Base-by-base conservation (phyloP, 1,140 invertebrate species). In the Galendromus occidentalis region DNA sequence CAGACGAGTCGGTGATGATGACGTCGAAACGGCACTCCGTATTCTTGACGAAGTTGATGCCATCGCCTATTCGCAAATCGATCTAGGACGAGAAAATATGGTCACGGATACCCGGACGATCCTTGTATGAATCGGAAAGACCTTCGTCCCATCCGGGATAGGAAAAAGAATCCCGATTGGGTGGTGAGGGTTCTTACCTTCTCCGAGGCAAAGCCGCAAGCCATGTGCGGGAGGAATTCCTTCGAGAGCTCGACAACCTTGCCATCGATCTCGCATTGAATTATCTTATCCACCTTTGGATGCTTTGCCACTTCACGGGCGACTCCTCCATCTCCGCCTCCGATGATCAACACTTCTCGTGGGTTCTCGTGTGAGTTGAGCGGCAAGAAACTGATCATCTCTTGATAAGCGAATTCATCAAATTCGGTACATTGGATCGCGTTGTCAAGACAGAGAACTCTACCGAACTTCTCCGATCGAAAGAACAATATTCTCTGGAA, bases 381-480 rank as follows among this genome's bases (percentile, higher is more conserved):
- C 0, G 95, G 91, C 29, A 98, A 73, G 78, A 94, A 93, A 1
- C 91, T 82, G 68, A 98, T 89, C 92, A 97, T 97, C 80, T 98
- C 95, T 78, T 98, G 94, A 75, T 98, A 99, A 0, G 91, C 84
- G 75, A 91, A 95, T 77, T 98, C 95, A 81, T 99, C 95, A 68
- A 82, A 81, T 74, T 98, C 87, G 1, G 93, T 93, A 70, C 89
- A 94, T 75, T 99, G 95, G 71, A 98, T 95, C 6, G 95, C 88
- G 44, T 91, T 91, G 79, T 99, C 95, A 17, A 99, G 76, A 9
- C 96, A 84, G 9, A 99, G 75, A 42, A 87, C 88, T 74, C 78
- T 85, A 0, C 95, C 95, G 76, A 93, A 86, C 28, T 84, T 82
- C 74, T 85, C 85, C 67, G 91, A 94, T 71, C 44, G 73, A 70